Conservation (phyloP, 2,113 vertebrate species). For the Mystacornis crossleyi region DNA sequence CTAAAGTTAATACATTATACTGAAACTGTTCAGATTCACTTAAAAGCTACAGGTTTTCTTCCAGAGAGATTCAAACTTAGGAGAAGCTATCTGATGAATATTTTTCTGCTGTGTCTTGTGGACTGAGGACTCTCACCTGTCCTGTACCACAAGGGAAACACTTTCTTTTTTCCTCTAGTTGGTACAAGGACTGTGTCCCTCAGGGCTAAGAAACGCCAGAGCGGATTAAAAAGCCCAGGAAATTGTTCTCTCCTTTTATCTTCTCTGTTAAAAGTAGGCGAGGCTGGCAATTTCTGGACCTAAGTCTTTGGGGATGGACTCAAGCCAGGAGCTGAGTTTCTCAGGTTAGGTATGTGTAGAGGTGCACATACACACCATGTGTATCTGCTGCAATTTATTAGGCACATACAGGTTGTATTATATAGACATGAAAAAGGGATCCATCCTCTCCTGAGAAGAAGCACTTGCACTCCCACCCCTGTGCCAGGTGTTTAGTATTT, state of each 20-base stretch:
- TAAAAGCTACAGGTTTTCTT: background rate
- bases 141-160: accelerated
- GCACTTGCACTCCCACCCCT: background rate
- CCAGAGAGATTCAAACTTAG: background rate
- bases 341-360: background rate
- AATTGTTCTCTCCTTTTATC: background rate
- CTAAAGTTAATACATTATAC: background rate
- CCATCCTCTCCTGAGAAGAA: background rate
- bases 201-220: background rate
- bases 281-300: background rate
- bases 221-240: background rate
- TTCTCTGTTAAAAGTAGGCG: background rate
- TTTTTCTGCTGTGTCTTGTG: background rate
- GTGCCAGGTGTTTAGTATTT: background rate
- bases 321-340: background rate
- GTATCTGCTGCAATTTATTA: background rate
- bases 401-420: background rate
- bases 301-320: background rate
- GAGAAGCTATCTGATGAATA: background rate
- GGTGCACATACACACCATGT: background rate
- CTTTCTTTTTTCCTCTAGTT: background rate
- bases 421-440: background rate
- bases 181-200: background rate
- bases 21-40: background rate
- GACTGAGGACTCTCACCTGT: background rate